phyloP scores from a whole-genome alignment of 2,797 vertebrate genomes.

The Lepilemur septentrionalis region DNA sequence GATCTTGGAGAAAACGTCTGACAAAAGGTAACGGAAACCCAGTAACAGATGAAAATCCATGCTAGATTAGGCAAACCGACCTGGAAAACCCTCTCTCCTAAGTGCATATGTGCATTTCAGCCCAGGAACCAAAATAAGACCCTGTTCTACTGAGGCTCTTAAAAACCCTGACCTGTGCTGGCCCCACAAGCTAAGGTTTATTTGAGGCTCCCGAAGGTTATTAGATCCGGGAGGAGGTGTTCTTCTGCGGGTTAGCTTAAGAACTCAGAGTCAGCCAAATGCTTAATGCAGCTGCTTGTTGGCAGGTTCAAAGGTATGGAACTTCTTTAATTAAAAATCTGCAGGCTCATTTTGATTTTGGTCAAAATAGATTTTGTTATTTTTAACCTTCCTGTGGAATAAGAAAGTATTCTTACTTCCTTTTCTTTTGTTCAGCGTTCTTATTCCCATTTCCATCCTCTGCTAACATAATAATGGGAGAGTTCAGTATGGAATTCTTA shows the following conservation, averaged over 20 bases:
- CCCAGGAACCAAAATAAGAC: not conserved
- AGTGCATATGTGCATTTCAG: constrained; percentile 2
- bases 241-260: constrained; percentile 51
- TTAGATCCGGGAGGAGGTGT: not conserved
- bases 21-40: constrained; percentile 46
- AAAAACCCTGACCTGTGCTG: not conserved
- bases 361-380: constrained; percentile 41
- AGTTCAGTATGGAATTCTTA: not conserved
- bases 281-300: constrained; percentile 11
- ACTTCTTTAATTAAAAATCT: constrained; percentile 74
- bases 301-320: constrained; percentile 55
- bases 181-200: constrained; percentile 45
- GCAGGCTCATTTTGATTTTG: constrained; percentile 47
- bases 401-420: not conserved
- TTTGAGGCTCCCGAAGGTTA: not conserved
- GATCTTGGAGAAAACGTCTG: not conserved
- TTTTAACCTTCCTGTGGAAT: constrained; percentile 45
- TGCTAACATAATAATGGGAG: not conserved
- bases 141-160: constrained; percentile 17
- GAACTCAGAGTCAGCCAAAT: not conserved
- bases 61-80: not conserved
- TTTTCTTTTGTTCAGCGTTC: not conserved
- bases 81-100: not conserved
- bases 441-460: not conserved
- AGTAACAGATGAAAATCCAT: not conserved